Percentiles rank a stretch among this genome's conserved stretches.
Conservation (phyloP, 1,140 invertebrate species). For the Uloborus diversus region DNA sequence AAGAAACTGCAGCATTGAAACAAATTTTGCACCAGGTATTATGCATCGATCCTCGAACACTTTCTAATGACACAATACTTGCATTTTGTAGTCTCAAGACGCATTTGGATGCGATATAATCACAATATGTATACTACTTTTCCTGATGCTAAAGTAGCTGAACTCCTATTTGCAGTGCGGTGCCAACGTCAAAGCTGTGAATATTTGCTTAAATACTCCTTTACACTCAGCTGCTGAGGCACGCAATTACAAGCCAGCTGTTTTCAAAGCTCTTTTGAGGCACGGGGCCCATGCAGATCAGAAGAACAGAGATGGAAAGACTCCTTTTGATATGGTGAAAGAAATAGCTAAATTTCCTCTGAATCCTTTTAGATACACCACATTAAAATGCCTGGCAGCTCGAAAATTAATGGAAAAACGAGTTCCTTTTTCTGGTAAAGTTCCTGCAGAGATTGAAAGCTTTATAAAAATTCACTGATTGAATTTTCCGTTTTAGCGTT, state of each 20-base stretch:
- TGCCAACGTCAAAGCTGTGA: constrained; percentile 77
- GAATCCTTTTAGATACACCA: constrained; percentile 75
- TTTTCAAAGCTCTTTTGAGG: constrained; percentile 76
- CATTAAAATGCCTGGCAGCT: constrained; percentile 76
- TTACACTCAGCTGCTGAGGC: constrained; percentile 59
- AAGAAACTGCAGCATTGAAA: constrained; percentile 64
- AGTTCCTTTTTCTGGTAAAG: constrained; percentile 71
- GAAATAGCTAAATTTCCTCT: constrained; percentile 72
- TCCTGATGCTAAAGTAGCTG: constrained; percentile 75
- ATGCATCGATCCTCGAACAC: constrained; percentile 74
- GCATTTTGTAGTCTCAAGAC: constrained; percentile 80
- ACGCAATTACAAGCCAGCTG: constrained; percentile 73
- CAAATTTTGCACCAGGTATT: constrained; percentile 66
- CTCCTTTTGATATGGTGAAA: constrained; percentile 70
- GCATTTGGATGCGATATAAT: no score
- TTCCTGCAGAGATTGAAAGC: constrained; percentile 72
- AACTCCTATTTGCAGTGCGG: constrained; percentile 78
- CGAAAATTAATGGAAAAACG: constrained; percentile 73
- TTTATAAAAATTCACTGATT: constrained; percentile 73
- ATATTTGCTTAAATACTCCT: constrained; percentile 71
- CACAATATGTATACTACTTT: constrained; percentile 75
- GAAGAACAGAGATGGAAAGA: constrained; percentile 77
- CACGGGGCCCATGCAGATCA: constrained; percentile 85
- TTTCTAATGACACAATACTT: constrained; percentile 79
- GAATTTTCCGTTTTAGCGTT: no score